These are phyloP conservation scores for Orthochromis malagaraziensis DNA, from an alignment of 2,113 vertebrate genomes.

Conservation along the genomic window DNA sequence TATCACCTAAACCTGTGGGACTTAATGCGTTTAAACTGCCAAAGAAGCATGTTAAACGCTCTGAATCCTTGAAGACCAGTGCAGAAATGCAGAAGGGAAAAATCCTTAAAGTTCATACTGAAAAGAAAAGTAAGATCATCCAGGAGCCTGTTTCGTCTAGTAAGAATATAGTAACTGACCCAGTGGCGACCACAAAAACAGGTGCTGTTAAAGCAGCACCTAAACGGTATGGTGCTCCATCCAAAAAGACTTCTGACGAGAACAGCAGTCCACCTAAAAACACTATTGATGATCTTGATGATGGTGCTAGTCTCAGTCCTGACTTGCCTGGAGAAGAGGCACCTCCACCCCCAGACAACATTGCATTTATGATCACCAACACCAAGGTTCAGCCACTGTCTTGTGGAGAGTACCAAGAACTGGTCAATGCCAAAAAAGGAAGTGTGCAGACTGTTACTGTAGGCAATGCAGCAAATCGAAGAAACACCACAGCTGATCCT, in stretches of 20 bases:
- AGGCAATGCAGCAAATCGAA: slow-evolving; percentile 37
- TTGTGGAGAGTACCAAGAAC: slow-evolving; percentile 86
- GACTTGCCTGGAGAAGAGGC: slow-evolving; percentile 79
- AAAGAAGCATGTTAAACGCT: slow-evolving; percentile 46
- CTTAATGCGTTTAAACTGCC: slow-evolving; percentile 57
- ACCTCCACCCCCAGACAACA: slow-evolving; percentile 81
- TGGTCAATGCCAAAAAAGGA: slow-evolving; percentile 83
- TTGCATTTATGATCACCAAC: slow-evolving; percentile 96
- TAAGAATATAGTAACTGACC: slow-evolving; percentile 17
- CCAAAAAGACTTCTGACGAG: not conserved
- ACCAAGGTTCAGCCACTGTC: slow-evolving; percentile 89
- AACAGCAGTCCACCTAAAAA: not conserved
- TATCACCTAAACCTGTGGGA: slow-evolving; percentile 59
- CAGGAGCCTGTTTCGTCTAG: not conserved
- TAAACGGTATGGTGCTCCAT: not conserved
- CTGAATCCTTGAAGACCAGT: slow-evolving; percentile 57
- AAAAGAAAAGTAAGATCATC: slow-evolving; percentile 50
- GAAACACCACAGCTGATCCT: not conserved
- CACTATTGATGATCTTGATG: slow-evolving; percentile 15
- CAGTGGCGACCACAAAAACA: not conserved
- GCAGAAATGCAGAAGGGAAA: slow-evolving; percentile 54
- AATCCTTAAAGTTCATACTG: slow-evolving; percentile 51
- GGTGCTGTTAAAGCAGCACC: not conserved
- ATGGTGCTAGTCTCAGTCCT: slow-evolving; percentile 73
- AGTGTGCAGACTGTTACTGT: slow-evolving; percentile 89